Conservation (phyloP, 2,797 vertebrate genomes). For the Aulostomus chinensis region DNA sequence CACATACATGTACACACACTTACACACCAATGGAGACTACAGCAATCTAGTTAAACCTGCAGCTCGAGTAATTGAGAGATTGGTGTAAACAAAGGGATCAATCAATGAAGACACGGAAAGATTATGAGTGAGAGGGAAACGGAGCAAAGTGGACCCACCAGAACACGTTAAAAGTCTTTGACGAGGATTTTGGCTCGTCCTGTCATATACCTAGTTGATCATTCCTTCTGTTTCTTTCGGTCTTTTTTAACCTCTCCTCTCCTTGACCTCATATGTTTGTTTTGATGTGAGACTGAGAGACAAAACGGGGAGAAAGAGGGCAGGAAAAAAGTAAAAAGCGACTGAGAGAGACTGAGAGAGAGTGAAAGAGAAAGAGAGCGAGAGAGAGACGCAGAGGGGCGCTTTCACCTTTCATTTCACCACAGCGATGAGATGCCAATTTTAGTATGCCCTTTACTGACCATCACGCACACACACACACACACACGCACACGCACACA, state of each 20-base stretch:
- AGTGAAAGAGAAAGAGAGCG: constrained; percentile 3
- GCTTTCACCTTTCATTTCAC: constrained; percentile 70
- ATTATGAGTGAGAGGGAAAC: no score
- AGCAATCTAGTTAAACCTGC: constrained; percentile 6
- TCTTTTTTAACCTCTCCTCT: constrained; percentile 22
- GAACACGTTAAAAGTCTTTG: no score
- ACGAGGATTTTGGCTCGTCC: no score
- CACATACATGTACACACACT: no score
- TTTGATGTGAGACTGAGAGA: no score
- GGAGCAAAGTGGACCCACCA: no score
- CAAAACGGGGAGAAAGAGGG: no score
- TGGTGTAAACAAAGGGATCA: constrained; percentile 9
- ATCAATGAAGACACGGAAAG: constrained; percentile 2
- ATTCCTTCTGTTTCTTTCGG: no score
- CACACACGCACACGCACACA: constrained; percentile 27
- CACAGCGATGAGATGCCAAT: constrained; percentile 61
- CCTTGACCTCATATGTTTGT: constrained; percentile 48
- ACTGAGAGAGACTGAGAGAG: no score
- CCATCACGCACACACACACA: constrained; percentile 44
- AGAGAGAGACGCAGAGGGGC: constrained; percentile 33
- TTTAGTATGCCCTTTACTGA: constrained; percentile 71
- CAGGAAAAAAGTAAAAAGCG: no score
- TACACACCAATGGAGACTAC: neutral
- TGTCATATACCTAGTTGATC: no score
- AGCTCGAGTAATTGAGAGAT: constrained; percentile 15